Evolutionary conservation across 2,797 vertebrate species (phyloP).

Genomic region (Ataeniobius toweri): DNA sequence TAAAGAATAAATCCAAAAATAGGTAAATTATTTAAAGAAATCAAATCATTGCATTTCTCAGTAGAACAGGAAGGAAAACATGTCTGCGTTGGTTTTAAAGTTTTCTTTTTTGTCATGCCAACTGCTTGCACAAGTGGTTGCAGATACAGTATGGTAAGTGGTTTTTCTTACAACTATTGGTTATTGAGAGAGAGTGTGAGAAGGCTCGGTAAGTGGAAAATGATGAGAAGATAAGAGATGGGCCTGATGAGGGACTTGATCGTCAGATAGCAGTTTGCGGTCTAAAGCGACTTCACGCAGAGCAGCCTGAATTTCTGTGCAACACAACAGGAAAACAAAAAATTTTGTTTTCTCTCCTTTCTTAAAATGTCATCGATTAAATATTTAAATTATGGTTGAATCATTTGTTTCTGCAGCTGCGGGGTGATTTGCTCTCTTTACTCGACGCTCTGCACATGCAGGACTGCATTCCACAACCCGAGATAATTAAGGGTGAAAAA

Average conservation of each 20-base stretch:
- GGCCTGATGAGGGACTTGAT: conserved; percentile 52
- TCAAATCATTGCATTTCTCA: neutral
- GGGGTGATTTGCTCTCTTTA: conserved; percentile 19
- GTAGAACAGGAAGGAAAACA: neutral
- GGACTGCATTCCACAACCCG: conserved; percentile 52
- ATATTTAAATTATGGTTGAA: conserved; percentile 26
- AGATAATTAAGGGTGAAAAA: conserved; percentile 77
- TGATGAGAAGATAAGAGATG: conserved; percentile 66
- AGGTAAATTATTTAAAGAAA: neutral
- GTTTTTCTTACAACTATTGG: conserved; percentile 41
- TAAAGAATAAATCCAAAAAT: neutral
- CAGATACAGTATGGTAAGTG: conserved; percentile 19
- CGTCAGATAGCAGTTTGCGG: conserved; percentile 49
- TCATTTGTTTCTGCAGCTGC: conserved; percentile 34
- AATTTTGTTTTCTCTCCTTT: conserved; percentile 5
- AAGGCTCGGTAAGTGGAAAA: conserved; percentile 63
- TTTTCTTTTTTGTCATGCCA: conserved; percentile 11
- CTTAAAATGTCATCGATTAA: conserved; percentile 7
- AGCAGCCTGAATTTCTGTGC: conserved; percentile 15
- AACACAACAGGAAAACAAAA: conserved; percentile 24
- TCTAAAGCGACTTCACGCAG: conserved; percentile 33
- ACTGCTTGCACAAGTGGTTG: conserved; percentile 22
- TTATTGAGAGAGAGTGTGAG: conserved; percentile 40
- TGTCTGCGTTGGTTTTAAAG: neutral
- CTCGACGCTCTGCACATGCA: conserved; percentile 29